These are phyloP conservation scores for Danaus plexippus DNA, from an alignment of 1,140 invertebrate genomes.

Conservation along the genomic window DNA sequence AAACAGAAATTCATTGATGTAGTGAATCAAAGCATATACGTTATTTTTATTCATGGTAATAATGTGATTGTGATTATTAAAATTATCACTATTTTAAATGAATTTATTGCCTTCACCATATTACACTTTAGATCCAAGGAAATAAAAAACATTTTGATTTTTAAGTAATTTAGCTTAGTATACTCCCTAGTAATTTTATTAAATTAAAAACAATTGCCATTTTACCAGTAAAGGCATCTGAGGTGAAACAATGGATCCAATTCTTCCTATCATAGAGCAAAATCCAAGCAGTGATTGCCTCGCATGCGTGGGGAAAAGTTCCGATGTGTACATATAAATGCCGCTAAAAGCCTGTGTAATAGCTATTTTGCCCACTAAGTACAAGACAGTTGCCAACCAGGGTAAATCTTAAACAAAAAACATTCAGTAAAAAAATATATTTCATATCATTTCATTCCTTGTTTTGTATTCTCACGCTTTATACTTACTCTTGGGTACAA, in stretches of 20 bases:
- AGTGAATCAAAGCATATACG: neutral
- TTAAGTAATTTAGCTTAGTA: neutral
- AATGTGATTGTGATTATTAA: neutral
- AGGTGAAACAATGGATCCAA: constrained; percentile 80
- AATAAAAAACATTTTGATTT: neutral
- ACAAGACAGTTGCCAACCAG: constrained; percentile 71
- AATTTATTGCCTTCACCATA: neutral
- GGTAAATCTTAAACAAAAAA: constrained; percentile 36
- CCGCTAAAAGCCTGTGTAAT: constrained; percentile 77
- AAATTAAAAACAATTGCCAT: neutral
- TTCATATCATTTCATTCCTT: neutral
- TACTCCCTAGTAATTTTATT: too few relatives aligned
- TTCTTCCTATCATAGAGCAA: constrained; percentile 80
- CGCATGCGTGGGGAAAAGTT: constrained; percentile 81
- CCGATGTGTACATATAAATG: constrained; percentile 80
- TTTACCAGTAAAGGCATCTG: constrained; percentile 75
- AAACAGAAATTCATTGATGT: constrained; percentile 3
- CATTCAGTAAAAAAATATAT: neutral
- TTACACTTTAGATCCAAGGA: too few relatives aligned
- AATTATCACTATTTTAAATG: neutral
- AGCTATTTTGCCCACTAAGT: constrained; percentile 78
- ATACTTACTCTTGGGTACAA: constrained; percentile 56
- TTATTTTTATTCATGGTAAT: too few relatives aligned
- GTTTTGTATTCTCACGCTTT: neutral
- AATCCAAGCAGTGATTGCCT: constrained; percentile 76